Evolutionary conservation across 2,888 invertebrate species (phyloP), one percentile per base, ranked within the genome.

Genomic region (Tipula unca): DNA sequence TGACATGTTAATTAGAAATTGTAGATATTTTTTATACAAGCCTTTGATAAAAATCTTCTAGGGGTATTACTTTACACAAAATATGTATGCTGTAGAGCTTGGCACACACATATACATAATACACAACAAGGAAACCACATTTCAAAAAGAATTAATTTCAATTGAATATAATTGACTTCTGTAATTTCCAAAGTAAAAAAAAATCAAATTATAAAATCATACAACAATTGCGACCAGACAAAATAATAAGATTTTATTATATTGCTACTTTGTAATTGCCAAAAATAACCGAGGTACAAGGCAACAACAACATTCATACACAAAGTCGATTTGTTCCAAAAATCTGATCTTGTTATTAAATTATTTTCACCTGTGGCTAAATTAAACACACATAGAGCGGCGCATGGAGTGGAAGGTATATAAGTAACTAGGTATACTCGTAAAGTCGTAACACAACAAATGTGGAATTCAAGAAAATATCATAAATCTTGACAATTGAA

Each of bases 151-250:
- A 69, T 69, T 69, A 69, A 69, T 69, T 69, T 69, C 69, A 69
- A 69, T 69, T 69, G 69, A 69, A 69, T 69, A 69, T 69, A 69
- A 69, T 69, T 69, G 69, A 69, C 69, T 69, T 69, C 69, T 69
- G 69, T 69, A 69, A 69, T 69, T 69, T 69, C 10, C 3, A 69
- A 69, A 25, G 25, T 10, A 69, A 69, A 69, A 25, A 69, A 69
- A 25, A 48, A 5, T 17, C 25, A 69, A 69, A 25, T 69, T 25
- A 25, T 10, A 69, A 48, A 69, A 69, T 25, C 25, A 10, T 8
- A 25, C 25, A 69, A 69, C 25, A 69, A 25, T 69, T 69, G 69
- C 69, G 69, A 69, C 69, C 69, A 69, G 8, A 25, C 69, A 25
- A 69, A 69, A 69, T 69, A 69, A 69, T 69, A 69, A 69, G 69